Conservation (phyloP, 2,113 vertebrate species). For the Orcinus orca region DNA sequence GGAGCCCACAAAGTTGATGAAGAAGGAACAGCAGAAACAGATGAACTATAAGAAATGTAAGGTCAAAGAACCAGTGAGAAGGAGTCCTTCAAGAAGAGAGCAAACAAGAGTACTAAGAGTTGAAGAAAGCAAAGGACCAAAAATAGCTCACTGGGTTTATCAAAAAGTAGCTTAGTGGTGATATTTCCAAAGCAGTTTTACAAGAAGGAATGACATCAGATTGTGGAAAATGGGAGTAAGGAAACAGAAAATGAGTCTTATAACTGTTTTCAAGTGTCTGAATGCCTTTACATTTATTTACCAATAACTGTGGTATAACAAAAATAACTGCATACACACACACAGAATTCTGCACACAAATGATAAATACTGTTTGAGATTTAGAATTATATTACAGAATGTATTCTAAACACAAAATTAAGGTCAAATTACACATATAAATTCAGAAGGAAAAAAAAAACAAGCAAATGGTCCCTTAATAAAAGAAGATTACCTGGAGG, state of each 20-base stretch:
- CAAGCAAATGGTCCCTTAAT: background rate
- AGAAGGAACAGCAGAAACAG: background rate
- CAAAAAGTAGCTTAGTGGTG: background rate
- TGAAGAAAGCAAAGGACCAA: background rate
- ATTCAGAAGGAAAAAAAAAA: background rate
- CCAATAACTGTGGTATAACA: background rate
- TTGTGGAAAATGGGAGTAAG: background rate
- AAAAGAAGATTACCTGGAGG: background rate
- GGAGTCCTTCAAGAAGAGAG: background rate
- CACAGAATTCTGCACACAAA: background rate
- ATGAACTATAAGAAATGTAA: background rate
- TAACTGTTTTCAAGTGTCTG: background rate
- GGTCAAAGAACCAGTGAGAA: background rate
- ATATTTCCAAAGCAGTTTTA: background rate
- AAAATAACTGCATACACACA: background rate
- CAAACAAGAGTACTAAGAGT: background rate
- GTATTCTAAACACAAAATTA: background rate
- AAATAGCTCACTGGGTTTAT: background rate
- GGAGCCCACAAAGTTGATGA: background rate
- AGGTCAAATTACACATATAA: background rate
- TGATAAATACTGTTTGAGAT: background rate
- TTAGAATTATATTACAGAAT: background rate
- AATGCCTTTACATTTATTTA: background rate
- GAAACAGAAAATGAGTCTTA: background rate
- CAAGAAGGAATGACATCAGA: background rate